Base-by-base conservation (phyloP, 2,888 invertebrate species). In the Sycophila texana region DNA sequence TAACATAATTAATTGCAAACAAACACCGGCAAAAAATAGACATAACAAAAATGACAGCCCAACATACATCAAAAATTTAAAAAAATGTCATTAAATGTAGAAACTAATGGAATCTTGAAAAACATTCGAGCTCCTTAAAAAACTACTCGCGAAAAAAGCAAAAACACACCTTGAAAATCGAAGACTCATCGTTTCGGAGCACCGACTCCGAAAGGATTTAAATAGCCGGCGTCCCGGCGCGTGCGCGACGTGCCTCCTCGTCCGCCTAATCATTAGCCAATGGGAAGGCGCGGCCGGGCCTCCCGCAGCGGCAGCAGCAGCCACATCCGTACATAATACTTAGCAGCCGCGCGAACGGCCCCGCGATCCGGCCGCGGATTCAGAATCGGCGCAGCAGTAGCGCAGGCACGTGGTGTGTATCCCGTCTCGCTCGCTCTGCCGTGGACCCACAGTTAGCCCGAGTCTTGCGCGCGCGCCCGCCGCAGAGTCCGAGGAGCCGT, bases 321-420 rank as follows among this genome's bases (percentile, higher is more conserved):
- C 30, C 26, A 26, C 26, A 26, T 26, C 20, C 30, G n/a, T n/a
- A n/a, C n/a, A n/a, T n/a, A n/a, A n/a, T n/a, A n/a, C n/a, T n/a
- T n/a, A n/a, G n/a, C n/a, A n/a, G n/a, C n/a, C n/a, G 55, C 47
- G 14, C 57, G 55, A 30, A n/a, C 55, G 30, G 57, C 30, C 30
- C 30, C 30, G 68, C 55, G 57, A 39, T 57, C 55, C 65, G 65
- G 57, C 57, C 70, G 63, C 14, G 53, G 53, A 14, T 39, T 30
- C 18, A 49, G 51, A 51, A 66, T 51, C 49, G 66, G 51, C 49
- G 51, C 66, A 66, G 55, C n/a, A 68, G 53, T 22, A 22, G 67
- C 67, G 47, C 58, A 57, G 70, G 70, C 70, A 70, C 70, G 70
- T 70, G 70, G 70, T 70, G 70, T 39, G 55, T 47, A n/a, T 5